phyloP scores from a whole-genome alignment of 2,888 invertebrate genomes.

The Lasius fuliginosus region DNA sequence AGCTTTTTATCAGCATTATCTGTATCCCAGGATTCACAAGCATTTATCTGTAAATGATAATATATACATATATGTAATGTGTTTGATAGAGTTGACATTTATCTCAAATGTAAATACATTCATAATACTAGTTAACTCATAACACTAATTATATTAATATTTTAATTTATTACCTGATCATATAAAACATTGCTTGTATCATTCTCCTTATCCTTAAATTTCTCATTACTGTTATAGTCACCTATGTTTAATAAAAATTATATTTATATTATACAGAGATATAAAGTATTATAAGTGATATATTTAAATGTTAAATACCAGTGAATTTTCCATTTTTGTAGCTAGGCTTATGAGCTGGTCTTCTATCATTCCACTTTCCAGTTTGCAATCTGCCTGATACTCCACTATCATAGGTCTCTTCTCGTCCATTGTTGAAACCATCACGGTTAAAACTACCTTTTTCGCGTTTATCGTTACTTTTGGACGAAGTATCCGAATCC shows the following conservation, averaged over 20 bases:
- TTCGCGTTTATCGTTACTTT: conserved; percentile 72
- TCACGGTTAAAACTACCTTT: conserved; percentile 60
- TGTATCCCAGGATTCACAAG: conserved; percentile 17
- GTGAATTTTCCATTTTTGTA: conserved; percentile 55
- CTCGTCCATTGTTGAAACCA: conserved; percentile 53
- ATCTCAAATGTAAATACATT: background rate
- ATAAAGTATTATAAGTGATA: background rate
- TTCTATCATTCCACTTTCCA: conserved; percentile 59
- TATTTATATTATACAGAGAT: background rate
- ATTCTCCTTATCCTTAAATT: conserved; percentile 62
- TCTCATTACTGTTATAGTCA: conserved; percentile 49
- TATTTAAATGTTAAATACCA: conserved; percentile 39
- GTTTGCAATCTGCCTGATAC: conserved; percentile 43
- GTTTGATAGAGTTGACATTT: background rate
- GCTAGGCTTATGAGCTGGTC: conserved; percentile 40
- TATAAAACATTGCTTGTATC: conserved; percentile 13
- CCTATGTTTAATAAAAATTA: conserved; percentile 50
- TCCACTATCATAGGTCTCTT: conserved; percentile 12
- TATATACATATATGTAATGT: background rate
- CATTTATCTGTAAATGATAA: conserved; percentile 20
- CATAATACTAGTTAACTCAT: background rate
- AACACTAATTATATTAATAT: conserved; percentile 1
- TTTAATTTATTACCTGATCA: conserved; percentile 59
- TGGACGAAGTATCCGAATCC: conserved; percentile 79
- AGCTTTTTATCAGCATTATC: background rate